Evolutionary conservation across 2,113 vertebrate genomes (phyloP).

Genomic region (Raja brachyura): DNA sequence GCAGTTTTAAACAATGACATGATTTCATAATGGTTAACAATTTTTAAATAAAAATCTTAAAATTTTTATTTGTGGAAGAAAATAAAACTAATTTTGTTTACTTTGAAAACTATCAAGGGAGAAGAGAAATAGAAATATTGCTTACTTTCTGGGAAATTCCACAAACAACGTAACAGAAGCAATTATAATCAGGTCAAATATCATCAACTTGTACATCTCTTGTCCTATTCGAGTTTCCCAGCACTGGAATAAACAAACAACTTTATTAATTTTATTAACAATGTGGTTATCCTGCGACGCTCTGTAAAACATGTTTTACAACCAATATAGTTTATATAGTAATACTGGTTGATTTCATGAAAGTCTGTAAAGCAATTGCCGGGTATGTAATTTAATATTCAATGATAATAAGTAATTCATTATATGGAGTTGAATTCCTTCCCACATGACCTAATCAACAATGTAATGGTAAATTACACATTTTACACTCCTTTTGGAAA

Average conservation of each 20-base stretch:
- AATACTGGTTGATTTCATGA: too few species aligned
- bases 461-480: neutral
- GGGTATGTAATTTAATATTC: neutral
- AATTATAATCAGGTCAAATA: slow-evolving; percentile 91
- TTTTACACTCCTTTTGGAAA: neutral
- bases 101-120: neutral
- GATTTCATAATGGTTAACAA: neutral
- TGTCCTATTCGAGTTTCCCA: slow-evolving; percentile 91
- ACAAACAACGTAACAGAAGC: slow-evolving; percentile 69
- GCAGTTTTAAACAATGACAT: neutral
- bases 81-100: neutral
- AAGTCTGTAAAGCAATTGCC: too few species aligned
- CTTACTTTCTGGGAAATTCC: slow-evolving; percentile 89
- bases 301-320: too few species aligned
- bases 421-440: neutral
- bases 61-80: neutral
- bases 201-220: slow-evolving; percentile 96
- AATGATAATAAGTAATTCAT: neutral
- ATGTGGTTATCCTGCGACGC: too few species aligned
- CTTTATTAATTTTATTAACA: too few species aligned
- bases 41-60: neutral
- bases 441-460: neutral
- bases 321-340: too few species aligned
- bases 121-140: slow-evolving; percentile 38
- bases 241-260: slow-evolving; percentile 61